Base-by-base conservation (phyloP, 2,888 invertebrate genomes). In the Athalia cordata region DNA sequence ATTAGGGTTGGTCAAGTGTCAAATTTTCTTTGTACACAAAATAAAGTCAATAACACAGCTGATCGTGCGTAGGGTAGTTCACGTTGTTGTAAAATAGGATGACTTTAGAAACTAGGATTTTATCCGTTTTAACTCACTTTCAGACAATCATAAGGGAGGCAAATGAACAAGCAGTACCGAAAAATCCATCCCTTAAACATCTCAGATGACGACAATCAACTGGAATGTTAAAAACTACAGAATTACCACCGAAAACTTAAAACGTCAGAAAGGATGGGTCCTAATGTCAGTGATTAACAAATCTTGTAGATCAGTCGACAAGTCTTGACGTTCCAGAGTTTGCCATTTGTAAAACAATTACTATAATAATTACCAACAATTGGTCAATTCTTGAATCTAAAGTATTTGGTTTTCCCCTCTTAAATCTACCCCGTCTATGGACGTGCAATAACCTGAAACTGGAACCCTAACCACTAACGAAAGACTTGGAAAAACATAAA, bases 151-250 rank as follows among this genome's bases (percentile, higher is more conserved):
- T 62, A 43, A 49, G 29, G 11, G 7, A 15, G n/a, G 49, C 59
- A 29, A 13, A 13, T 59, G 61, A 72, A 72, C 59, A 59, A 72
- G 59, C 49, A 64, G 50, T 29, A 50, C 15, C 50, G n/a, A 7
- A 49, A 61, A 62, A 50, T 8, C 50, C 62, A 43, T 57, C 29
- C 29, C 59, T n/a, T 59, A 15, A 72, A 72, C 75, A 75, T 75
- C 15, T 49, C 75, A 29, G 49, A 52, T 75, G 49, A 75, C 75
- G 47, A 49, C n/a, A 50, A 47, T 47, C 59, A 43, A 55, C 15
- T 68, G 15, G 29, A 50, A 50, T 15, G 50, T 68, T n/a, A 29
- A 29, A 9, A 15, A 43, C 11, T 11, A 52, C 29, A 55, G 50
- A 55, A 55, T 43, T 50, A 55, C 68, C 68, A 68, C 52, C 50